These are phyloP conservation scores for Hyles euphorbiae DNA, from an alignment of 1,140 invertebrate species.

Conservation along the genomic window DNA sequence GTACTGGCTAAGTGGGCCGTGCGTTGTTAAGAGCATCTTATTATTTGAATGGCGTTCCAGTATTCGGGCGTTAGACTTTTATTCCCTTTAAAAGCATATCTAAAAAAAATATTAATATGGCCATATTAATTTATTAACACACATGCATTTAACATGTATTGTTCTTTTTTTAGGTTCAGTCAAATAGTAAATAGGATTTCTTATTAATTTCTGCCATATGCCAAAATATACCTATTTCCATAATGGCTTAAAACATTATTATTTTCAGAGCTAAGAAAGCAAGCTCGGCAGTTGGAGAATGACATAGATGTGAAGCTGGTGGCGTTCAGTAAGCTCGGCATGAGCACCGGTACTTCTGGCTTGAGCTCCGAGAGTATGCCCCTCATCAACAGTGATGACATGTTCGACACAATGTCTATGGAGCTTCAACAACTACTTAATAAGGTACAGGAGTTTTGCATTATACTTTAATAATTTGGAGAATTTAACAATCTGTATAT, in stretches of 20 bases:
- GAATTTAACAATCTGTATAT: no score
- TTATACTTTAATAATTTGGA: no score
- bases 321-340: slow-evolving; percentile 95
- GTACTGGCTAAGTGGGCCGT: no score
- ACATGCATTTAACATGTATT: not conserved
- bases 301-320: slow-evolving; percentile 97
- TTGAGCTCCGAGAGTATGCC: slow-evolving; percentile 84
- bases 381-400: slow-evolving; percentile 89
- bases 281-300: slow-evolving; percentile 95
- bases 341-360: slow-evolving; percentile 77
- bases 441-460: slow-evolving; percentile 77
- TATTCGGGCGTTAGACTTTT: no score
- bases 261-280: slow-evolving; percentile 90
- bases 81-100: not conserved
- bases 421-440: slow-evolving; percentile 93
- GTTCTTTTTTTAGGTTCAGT: slow-evolving; percentile 7
- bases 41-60: no score
- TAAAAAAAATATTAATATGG: not conserved
- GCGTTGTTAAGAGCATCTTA: no score
- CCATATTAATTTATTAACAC: not conserved
- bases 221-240: no score
- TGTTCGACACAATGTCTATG: slow-evolving; percentile 93
- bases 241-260: not conserved
- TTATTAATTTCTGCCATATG: no score
- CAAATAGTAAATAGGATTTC: not conserved